Evolutionary conservation across 1,140 invertebrate species (phyloP).

Genomic region (Lethocerus indicus): DNA sequence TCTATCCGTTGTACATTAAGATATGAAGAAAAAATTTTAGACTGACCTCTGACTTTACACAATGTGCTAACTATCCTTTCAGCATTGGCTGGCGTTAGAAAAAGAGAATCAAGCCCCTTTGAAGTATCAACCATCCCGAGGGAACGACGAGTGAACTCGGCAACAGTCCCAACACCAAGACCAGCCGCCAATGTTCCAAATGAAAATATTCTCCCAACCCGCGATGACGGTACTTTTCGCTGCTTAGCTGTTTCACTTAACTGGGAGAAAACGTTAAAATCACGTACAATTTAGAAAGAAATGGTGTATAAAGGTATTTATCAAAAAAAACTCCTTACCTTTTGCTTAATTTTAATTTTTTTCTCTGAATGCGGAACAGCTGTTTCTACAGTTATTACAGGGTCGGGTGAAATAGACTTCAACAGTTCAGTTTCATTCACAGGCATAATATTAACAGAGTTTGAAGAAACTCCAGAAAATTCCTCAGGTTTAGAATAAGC

Average conservation of each 20-base stretch:
- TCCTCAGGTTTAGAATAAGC: too few species aligned
- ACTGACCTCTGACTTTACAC: conserved; percentile 74
- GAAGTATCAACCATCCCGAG: conserved; percentile 45
- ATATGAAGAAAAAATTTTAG: too few species aligned
- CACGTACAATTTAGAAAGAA: neutral
- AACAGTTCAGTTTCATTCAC: neutral
- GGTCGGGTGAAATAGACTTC: neutral
- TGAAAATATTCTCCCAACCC: conserved; percentile 69
- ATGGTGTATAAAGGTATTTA: neutral
- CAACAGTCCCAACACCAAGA: conserved; percentile 76
- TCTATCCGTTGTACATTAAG: too few species aligned
- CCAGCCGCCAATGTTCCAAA: conserved; percentile 85
- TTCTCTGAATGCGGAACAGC: neutral
- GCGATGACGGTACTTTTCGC: conserved; percentile 72
- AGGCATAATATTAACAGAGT: too few species aligned
- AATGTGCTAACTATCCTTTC: conserved; percentile 93
- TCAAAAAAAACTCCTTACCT: neutral
- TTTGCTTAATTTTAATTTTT: neutral
- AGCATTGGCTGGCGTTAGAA: conserved; percentile 84
- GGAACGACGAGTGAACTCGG: conserved; percentile 74
- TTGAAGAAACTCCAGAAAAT: too few species aligned
- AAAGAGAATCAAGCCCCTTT: conserved; percentile 36
- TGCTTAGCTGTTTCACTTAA: conserved; percentile 66
- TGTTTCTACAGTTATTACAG: neutral
- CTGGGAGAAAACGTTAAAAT: conserved; percentile 23